A percentile compares a stretch with the other conserved stretches of the same genome.
phyloP scores from a whole-genome alignment of 2,797 vertebrate species.

The Hyperoplus immaculatus region DNA sequence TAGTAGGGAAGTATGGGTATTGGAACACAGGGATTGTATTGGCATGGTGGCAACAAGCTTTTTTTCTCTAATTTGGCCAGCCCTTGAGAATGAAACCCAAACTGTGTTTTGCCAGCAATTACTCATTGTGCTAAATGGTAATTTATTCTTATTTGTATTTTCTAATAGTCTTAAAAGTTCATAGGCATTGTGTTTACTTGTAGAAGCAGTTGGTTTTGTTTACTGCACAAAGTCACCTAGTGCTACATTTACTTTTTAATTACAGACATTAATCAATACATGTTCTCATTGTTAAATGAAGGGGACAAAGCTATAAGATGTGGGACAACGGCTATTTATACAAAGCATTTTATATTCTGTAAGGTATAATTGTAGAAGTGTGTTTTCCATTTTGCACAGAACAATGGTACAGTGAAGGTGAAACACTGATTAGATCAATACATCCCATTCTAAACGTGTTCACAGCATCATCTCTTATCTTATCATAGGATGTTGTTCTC shows the following conservation, averaged over 20 bases:
- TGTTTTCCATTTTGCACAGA: background rate
- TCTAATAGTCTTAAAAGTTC: slow-evolving; percentile 32
- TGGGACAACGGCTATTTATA: background rate
- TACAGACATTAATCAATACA: slow-evolving; percentile 9
- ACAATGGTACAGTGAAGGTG: background rate
- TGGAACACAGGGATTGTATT: slow-evolving; percentile 5
- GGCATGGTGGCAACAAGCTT: slow-evolving; percentile 48
- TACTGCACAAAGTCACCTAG: slow-evolving; percentile 13
- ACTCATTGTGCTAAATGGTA: slow-evolving; percentile 18
- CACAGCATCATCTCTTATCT: too few species aligned
- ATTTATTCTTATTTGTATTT: slow-evolving; percentile 26
- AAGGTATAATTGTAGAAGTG: background rate
- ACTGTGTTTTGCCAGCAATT: slow-evolving; percentile 25
- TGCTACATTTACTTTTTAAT: background rate
- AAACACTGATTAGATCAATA: background rate
- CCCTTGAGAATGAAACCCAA: slow-evolving; percentile 34
- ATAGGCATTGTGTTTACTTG: background rate
- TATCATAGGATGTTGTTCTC: too few species aligned
- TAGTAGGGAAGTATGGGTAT: too few species aligned
- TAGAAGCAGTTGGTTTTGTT: slow-evolving; percentile 36
- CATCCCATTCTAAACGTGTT: too few species aligned
- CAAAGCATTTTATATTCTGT: background rate
- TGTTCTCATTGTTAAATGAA: slow-evolving; percentile 16
- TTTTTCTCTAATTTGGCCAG: slow-evolving; percentile 7
- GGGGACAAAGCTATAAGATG: background rate